These are phyloP conservation scores for Xestia c-nigrum DNA, from an alignment of 2,888 invertebrate genomes.

Conservation along the genomic window DNA sequence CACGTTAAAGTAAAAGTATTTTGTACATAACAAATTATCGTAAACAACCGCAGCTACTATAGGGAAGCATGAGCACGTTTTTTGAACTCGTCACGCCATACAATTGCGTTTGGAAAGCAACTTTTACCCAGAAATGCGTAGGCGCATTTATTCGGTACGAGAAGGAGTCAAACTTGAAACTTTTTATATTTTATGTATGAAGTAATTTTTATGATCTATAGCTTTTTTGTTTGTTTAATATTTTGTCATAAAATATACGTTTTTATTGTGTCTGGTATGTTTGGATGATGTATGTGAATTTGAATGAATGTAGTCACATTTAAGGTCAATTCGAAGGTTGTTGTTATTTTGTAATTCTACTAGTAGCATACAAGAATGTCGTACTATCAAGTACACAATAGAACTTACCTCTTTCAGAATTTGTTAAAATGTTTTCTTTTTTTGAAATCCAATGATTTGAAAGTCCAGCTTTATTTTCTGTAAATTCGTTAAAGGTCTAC, in stretches of 20 bases:
- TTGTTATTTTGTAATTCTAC: slow-evolving; percentile 26
- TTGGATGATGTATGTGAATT: slow-evolving; percentile 61
- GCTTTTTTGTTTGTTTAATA: slow-evolving; percentile 73
- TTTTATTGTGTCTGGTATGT: slow-evolving; percentile 53
- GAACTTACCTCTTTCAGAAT: background rate
- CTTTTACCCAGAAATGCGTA: slow-evolving; percentile 83
- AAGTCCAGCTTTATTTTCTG: slow-evolving; percentile 18
- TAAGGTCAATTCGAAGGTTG: slow-evolving; percentile 23
- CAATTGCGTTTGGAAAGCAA: slow-evolving; percentile 85
- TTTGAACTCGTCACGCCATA: slow-evolving; percentile 80
- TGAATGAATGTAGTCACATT: slow-evolving; percentile 35
- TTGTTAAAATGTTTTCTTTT: background rate
- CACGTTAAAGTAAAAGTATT: slow-evolving; percentile 31
- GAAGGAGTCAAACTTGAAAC: slow-evolving; percentile 75
- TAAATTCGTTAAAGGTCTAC: slow-evolving; percentile 50
- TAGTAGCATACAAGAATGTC: background rate
- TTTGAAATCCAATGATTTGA: background rate
- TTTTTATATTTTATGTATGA: slow-evolving; percentile 69
- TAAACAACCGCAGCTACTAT: slow-evolving; percentile 37
- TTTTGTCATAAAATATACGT: slow-evolving; percentile 63
- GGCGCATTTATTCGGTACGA: slow-evolving; percentile 81
- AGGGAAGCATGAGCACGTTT: slow-evolving; percentile 62
- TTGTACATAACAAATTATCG: slow-evolving; percentile 34
- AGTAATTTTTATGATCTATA: slow-evolving; percentile 81
- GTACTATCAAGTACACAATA: background rate